phyloP scores from a whole-genome alignment of 2,888 invertebrate genomes.

The Ormyrus rosae region DNA sequence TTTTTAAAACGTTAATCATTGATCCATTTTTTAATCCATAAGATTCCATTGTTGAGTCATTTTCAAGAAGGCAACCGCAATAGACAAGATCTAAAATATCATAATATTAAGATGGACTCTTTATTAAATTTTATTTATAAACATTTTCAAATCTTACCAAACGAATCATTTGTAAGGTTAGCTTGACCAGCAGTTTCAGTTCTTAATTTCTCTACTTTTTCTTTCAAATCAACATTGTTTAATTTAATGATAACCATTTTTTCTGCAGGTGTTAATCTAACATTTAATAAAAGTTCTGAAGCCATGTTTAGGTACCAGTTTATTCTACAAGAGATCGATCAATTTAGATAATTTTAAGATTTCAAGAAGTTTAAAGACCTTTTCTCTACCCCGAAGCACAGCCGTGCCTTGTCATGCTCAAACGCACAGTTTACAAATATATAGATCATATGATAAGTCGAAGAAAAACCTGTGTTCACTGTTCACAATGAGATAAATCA shows the following conservation, averaged over 20 bases:
- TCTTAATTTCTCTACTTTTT: conserved; percentile 80
- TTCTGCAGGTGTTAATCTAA: conserved; percentile 77
- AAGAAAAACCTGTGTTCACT: no score
- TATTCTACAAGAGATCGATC: no score
- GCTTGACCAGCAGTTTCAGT: conserved; percentile 79
- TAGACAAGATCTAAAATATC: conserved; percentile 80
- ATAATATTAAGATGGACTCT: conserved; percentile 2
- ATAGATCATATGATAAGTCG: no score
- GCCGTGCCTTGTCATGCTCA: no score
- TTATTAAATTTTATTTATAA: conserved; percentile 24
- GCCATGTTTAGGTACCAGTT: conserved; percentile 57
- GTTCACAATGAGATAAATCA: no score
- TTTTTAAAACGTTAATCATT: conserved; percentile 78
- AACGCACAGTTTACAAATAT: no score
- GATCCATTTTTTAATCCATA: conserved; percentile 80
- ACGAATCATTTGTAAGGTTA: conserved; percentile 78
- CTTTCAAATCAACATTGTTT: conserved; percentile 80
- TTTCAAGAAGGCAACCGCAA: conserved; percentile 84
- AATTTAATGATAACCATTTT: conserved; percentile 78
- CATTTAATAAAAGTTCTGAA: conserved; percentile 74
- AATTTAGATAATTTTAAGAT: no score
- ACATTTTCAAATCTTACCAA: conserved; percentile 75
- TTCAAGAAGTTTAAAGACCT: no score
- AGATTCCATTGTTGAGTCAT: conserved; percentile 80
- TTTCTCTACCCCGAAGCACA: no score